Conservation (phyloP, 2,888 invertebrate species). For the Cataglyphis cursor region DNA sequence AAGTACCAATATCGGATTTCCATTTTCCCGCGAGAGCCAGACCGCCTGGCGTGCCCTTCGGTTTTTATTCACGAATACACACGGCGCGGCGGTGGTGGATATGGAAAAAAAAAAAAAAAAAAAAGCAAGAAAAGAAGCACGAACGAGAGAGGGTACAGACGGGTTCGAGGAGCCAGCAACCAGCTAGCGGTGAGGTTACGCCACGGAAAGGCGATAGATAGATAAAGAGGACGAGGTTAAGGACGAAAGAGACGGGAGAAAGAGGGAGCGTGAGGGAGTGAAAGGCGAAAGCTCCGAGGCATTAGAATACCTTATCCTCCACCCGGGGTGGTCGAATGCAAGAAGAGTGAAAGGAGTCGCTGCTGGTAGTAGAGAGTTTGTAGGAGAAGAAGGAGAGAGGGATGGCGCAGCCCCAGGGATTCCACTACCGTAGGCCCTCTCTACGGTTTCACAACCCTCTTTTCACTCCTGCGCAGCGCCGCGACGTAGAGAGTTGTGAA, state of each 20-base stretch:
- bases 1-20: constrained; percentile 78
- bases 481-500: constrained; percentile 54
- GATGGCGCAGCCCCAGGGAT: constrained; percentile 66
- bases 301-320: constrained; percentile 77
- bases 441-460: constrained; percentile 65
- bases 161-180: constrained; percentile 42
- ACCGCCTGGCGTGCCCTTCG: constrained; percentile 59
- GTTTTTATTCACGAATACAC: constrained; percentile 69
- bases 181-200: constrained; percentile 43
- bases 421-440: constrained; percentile 67
- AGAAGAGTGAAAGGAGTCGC: constrained; percentile 64
- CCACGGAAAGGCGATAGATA: constrained; percentile 42
- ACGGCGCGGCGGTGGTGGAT: constrained; percentile 40
- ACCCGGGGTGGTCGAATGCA: constrained; percentile 59
- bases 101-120: constrained; percentile 22
- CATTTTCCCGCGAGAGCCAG: constrained; percentile 65
- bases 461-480: constrained; percentile 64
- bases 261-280: constrained; percentile 64
- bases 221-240: constrained; percentile 48
- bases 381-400: constrained; percentile 16
- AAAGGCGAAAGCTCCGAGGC: constrained; percentile 75
- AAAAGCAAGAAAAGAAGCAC: constrained; percentile 8
- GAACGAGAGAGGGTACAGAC: constrained; percentile 35
- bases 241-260: constrained; percentile 50
- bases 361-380: constrained; percentile 32